These are phyloP conservation scores for Loripinus fragilis DNA, from an alignment of 2,888 invertebrate genomes.

Conservation along the genomic window DNA sequence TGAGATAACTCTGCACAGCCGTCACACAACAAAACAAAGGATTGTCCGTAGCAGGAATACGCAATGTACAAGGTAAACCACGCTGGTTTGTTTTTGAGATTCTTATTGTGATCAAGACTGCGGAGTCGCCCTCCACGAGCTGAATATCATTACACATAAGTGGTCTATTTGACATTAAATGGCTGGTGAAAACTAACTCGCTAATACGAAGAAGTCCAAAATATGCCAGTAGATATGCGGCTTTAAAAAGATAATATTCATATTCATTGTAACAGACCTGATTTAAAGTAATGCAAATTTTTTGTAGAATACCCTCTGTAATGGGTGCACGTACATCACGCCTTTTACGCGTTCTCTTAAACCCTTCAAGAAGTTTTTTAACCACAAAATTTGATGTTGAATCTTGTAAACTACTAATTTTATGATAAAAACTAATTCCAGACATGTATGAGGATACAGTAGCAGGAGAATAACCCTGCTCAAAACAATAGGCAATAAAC, in stretches of 20 bases:
- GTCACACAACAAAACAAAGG: not conserved
- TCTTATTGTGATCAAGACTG: not conserved
- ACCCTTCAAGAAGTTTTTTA: slow-evolving; percentile 24
- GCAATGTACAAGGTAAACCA: not conserved
- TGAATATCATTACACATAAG: not conserved
- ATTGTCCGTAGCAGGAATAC: not conserved
- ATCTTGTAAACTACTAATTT: slow-evolving; percentile 5
- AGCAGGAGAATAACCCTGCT: not conserved
- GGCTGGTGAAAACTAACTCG: slow-evolving; percentile 9
- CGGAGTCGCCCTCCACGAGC: not conserved
- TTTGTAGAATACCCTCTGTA: not conserved
- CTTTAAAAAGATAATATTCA: slow-evolving; percentile 13
- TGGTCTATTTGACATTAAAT: not conserved
- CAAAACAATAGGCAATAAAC: slow-evolving; percentile 25
- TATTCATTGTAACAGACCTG: not conserved
- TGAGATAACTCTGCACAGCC: not conserved
- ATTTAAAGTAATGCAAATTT: not conserved
- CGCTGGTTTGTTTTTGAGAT: not conserved
- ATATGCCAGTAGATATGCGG: slow-evolving; percentile 1
- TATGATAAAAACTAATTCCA: slow-evolving; percentile 19
- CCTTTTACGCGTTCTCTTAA: not conserved
- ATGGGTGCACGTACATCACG: slow-evolving; percentile 18
- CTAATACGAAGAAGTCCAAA: slow-evolving; percentile 16
- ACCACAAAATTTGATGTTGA: slow-evolving; percentile 19
- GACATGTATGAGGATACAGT: slow-evolving; percentile 14